These are phyloP conservation scores for Daktulosphaira vitifoliae DNA, from an alignment of 1,140 invertebrate species.

Conservation along the genomic window DNA sequence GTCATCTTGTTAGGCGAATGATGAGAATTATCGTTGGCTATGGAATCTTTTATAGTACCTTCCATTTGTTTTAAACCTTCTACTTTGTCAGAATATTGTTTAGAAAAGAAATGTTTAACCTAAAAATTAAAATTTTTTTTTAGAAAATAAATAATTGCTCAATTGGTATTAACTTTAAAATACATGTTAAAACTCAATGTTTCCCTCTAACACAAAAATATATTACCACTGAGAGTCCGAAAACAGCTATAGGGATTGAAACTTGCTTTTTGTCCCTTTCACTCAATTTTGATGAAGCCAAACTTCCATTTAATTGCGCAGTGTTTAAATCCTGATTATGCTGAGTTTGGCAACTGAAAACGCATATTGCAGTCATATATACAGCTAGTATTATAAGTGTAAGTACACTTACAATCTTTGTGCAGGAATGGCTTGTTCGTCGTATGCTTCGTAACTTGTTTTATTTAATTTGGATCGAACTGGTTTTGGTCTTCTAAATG, in stretches of 20 bases:
- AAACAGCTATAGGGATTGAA: slow-evolving; percentile 77
- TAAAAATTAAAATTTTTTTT: slow-evolving; percentile 42
- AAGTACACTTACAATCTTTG: slow-evolving; percentile 59
- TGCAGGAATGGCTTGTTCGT: slow-evolving; percentile 72
- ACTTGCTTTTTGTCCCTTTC: slow-evolving; percentile 86
- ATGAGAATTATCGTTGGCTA: slow-evolving; percentile 34
- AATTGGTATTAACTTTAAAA: too few species aligned
- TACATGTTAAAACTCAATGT: too few species aligned
- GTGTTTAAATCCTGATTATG: background rate
- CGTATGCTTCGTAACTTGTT: slow-evolving; percentile 76
- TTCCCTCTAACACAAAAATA: too few species aligned
- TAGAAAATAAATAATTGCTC: background rate
- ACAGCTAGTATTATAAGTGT: background rate
- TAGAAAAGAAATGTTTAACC: slow-evolving; percentile 89
- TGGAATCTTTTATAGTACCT: slow-evolving; percentile 53
- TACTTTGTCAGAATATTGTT: slow-evolving; percentile 85
- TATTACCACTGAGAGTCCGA: slow-evolving; percentile 78
- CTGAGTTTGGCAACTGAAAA: slow-evolving; percentile 16
- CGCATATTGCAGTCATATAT: background rate
- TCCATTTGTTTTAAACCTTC: slow-evolving; percentile 71
- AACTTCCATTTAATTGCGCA: background rate
- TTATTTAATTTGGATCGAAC: slow-evolving; percentile 43
- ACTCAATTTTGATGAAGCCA: slow-evolving; percentile 50
- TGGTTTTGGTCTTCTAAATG: slow-evolving; percentile 28
- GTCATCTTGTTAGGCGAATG: slow-evolving; percentile 63